Percentiles rank a stretch among this genome's conserved stretches.
Conservation (phyloP, 2,888 invertebrate genomes). For the Tortricodes alternella region DNA sequence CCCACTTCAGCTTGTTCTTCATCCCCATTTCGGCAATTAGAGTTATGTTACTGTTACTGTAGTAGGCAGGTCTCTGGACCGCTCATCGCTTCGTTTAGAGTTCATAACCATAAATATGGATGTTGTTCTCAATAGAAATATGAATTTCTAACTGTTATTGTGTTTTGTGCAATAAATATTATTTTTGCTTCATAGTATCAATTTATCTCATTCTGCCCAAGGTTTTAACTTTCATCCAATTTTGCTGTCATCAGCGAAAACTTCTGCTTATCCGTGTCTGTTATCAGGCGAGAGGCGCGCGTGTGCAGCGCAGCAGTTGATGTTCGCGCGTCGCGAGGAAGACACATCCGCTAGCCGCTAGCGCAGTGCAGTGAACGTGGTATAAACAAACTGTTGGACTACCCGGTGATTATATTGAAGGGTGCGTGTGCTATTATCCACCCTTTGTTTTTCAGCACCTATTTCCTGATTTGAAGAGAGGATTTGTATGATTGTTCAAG, state of each 20-base stretch:
- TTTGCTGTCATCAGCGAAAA: slow-evolving; percentile 51
- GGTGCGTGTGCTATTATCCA: slow-evolving; percentile 70
- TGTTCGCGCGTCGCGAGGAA: slow-evolving; percentile 75
- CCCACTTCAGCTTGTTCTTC: too few relatives aligned
- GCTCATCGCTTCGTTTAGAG: too few relatives aligned
- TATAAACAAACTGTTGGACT: slow-evolving; percentile 45
- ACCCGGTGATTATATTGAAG: slow-evolving; percentile 47
- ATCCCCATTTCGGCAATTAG: too few relatives aligned
- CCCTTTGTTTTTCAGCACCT: slow-evolving; percentile 30
- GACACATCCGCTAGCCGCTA: slow-evolving; percentile 71
- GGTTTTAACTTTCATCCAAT: slow-evolving; percentile 31
- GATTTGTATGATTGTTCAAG: too few relatives aligned
- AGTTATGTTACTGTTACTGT: too few relatives aligned
- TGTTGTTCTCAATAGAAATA: too few relatives aligned
- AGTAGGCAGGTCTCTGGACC: too few relatives aligned
- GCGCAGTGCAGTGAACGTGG: slow-evolving; percentile 59
- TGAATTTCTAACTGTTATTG: too few relatives aligned
- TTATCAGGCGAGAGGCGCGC: slow-evolving; percentile 64
- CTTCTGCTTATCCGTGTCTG: slow-evolving; percentile 68
- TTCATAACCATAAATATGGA: too few relatives aligned
- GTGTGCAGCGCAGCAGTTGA: slow-evolving; percentile 69
- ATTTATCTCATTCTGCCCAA: slow-evolving; percentile 9
- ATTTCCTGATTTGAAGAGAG: too few relatives aligned
- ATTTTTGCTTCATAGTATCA: background rate
- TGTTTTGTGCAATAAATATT: background rate